phyloP scores from a whole-genome alignment of 2,113 vertebrate genomes.

The Hippopotamus amphibius region DNA sequence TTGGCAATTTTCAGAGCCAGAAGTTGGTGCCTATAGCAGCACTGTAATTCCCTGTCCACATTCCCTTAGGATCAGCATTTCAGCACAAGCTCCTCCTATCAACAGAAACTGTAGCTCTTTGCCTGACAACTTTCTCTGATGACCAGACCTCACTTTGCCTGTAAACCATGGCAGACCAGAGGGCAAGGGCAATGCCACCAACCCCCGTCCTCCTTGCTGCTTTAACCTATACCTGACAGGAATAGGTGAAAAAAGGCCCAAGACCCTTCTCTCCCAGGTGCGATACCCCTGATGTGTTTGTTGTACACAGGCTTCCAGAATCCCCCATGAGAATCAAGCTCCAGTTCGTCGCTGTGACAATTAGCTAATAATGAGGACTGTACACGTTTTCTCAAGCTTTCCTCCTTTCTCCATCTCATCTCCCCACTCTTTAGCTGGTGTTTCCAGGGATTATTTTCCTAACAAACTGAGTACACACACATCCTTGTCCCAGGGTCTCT shows the following conservation, averaged over 20 bases:
- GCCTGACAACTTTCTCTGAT: background rate
- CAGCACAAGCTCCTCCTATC: background rate
- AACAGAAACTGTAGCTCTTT: background rate
- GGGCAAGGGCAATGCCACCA: background rate
- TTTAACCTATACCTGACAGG: background rate
- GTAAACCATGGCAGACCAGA: background rate
- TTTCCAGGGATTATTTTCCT: background rate
- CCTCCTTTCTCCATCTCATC: background rate
- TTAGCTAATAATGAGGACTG: fast-evolving
- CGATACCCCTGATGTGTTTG: background rate
- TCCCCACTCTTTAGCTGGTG: background rate
- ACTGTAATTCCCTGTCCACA: background rate
- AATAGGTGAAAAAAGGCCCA: background rate
- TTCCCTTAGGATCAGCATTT: background rate
- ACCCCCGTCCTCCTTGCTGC: background rate
- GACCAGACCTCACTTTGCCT: background rate
- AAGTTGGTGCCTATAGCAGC: background rate
- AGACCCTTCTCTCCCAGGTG: background rate
- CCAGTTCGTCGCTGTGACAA: background rate
- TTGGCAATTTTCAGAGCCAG: background rate
- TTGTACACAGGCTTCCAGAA: background rate
- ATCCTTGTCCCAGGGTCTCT: background rate
- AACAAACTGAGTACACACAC: background rate
- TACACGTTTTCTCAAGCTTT: background rate
- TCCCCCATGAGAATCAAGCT: background rate